Conservation (phyloP, 2,113 vertebrate species). For the Microcebus murinus region DNA sequence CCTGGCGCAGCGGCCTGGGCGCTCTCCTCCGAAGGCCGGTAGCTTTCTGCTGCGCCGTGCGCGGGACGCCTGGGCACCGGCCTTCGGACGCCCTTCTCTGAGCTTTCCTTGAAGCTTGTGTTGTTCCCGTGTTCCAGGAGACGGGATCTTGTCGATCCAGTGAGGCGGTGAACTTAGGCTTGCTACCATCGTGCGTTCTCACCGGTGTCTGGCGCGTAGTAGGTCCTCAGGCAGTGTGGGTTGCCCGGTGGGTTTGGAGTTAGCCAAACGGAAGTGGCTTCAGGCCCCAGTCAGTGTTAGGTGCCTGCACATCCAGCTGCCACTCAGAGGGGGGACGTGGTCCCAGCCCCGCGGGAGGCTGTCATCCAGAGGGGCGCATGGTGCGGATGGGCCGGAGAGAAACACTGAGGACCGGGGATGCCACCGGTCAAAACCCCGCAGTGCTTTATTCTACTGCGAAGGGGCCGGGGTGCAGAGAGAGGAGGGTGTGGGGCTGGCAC, state of each 20-base stretch:
- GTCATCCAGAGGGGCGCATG: background rate
- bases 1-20: background rate
- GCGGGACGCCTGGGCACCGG: background rate
- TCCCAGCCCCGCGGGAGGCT: background rate
- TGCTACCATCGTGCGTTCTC: background rate
- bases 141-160: background rate
- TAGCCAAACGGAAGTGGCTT: background rate
- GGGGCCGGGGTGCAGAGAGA: background rate
- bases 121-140: background rate
- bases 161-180: background rate
- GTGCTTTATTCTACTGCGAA: background rate
- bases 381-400: background rate
- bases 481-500: background rate
- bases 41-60: background rate
- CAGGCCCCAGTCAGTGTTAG: background rate
- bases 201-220: background rate
- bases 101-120: background rate
- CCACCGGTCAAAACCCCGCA: background rate
- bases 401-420: background rate
- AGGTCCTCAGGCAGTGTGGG: constrained; percentile 5
- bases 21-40: background rate
- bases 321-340: background rate
- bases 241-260: constrained; percentile 24
- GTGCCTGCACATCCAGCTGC: background rate
- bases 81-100: background rate